Evolutionary conservation across 2,888 invertebrate species (phyloP), one percentile per base, ranked within the genome.

Genomic region (Drosophila quinaria): DNA sequence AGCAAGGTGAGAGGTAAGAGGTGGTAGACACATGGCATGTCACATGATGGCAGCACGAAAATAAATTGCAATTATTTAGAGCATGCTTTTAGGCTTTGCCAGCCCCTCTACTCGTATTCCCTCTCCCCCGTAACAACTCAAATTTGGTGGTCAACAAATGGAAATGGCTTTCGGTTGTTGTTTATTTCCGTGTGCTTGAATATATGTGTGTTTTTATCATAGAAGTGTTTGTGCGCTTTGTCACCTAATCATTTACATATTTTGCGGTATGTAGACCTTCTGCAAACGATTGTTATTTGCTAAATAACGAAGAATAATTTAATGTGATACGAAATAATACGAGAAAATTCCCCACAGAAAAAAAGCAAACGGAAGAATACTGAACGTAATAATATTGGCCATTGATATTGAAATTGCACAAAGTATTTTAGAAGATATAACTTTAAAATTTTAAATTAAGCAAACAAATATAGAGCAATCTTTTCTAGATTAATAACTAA

Each of bases 41-140:
- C 76, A 74, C 54, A 54, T 61, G 71, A 42, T 69, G 85, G 69
- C 82, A 70, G 70, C 67, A 68, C 69, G n/a, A 87, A 81, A 81
- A 82, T 87, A 81, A 82, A 88, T 86, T 78, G 78, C 72, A 84
- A 88, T 84, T 84, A 84, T 84, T 84, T 88, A 75, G 83, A 70
- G 86, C 83, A 78, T 73, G 78, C 82, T 88, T 86, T 88, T 71
- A 63, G 80, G 74, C 68, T 15, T 10, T 22, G 29, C 35, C 25
- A 11, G n/a, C 58, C 33, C 42, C 50, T 22, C 8, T 4, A n/a
- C 13, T 5, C 10, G 22, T 9, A 1, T 17, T 11, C 13, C 31
- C 8, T 25, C 58, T 50, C 37, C 47, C 29, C 46, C 46, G 10
- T 0, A 39, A 15, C 51, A 37, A 19, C 19, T 49, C 51, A 66